phyloP scores from a whole-genome alignment of 2,888 invertebrate genomes.

The Drosophila eohydei region DNA sequence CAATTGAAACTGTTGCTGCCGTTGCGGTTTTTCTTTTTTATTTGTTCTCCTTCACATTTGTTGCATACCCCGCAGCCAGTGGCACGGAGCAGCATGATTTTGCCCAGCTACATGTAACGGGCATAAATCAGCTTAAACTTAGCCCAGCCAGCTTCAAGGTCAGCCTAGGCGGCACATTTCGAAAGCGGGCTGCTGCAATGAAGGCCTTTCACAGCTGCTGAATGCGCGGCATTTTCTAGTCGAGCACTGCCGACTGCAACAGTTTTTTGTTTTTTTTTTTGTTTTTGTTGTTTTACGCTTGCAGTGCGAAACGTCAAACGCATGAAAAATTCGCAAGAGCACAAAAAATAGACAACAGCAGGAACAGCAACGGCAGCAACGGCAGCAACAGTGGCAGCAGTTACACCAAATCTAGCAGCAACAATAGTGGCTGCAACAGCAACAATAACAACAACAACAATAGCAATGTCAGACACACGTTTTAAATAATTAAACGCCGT shows the following conservation, averaged over 20 bases:
- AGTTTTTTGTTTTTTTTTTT: not conserved
- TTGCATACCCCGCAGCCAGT: not conserved
- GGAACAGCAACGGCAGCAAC: slow-evolving; percentile 34
- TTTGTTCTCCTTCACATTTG: not conserved
- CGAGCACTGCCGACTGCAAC: not conserved
- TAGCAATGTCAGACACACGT: slow-evolving; percentile 60
- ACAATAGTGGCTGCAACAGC: slow-evolving; percentile 32
- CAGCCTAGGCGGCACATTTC: not conserved
- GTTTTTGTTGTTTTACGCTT: slow-evolving; percentile 19
- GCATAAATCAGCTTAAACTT: not conserved
- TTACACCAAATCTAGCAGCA: slow-evolving; percentile 48
- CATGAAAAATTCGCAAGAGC: slow-evolving; percentile 64
- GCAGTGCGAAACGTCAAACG: slow-evolving; percentile 63
- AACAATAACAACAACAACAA: slow-evolving; percentile 33
- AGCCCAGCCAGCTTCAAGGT: too few relatives aligned
- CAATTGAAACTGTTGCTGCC: slow-evolving; percentile 55
- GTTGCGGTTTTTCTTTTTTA: slow-evolving; percentile 26
- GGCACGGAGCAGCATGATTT: not conserved
- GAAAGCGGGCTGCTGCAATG: not conserved
- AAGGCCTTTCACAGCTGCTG: not conserved
- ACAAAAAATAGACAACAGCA: slow-evolving; percentile 29
- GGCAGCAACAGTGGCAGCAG: slow-evolving; percentile 49
- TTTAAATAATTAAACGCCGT: slow-evolving; percentile 56
- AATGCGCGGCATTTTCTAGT: not conserved
- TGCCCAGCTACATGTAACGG: not conserved